Base-by-base conservation (phyloP, 2,113 vertebrate genomes). In the Platysternon megacephalum region DNA sequence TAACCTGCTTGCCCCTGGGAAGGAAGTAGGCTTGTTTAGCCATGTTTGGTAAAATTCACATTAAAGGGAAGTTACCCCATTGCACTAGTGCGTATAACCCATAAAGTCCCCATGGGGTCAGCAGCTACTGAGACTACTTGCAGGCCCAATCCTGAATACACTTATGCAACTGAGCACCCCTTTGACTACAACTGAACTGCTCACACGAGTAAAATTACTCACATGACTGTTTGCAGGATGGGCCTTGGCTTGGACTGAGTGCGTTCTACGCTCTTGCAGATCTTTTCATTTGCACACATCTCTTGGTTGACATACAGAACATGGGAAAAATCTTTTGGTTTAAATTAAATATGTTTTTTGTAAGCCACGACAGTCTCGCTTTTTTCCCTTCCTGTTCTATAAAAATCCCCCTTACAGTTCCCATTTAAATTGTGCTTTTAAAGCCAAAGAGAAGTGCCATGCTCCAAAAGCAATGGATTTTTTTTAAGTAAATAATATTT, bases 1-100 rank as follows among this genome's bases (percentile, higher is more conserved):
- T 94, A 80, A 14, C n/a, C 65, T 89, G 11, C 85, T 84, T 91
- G 51, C 82, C 48, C 81, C 53, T 72, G 85, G 86, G 56, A 93
- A 88, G 51, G 21, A 90, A 91, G 22, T 26, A 82, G 46, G 16
- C 86, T 91, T 4, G 3, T 94, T 94, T 96, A 91, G 85, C 61
- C 32, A 39, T 79, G 55, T 92, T 84, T 58, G 10, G 39, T 91
- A 51, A 90, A 90, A 89, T 94, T 85, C 8, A 14, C 35, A 8
- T 86, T 91, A 76, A 85, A 78, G 48, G 35, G 24, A 44, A 79
- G 68, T 42, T 39, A 88, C 46, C 26, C 79, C 79, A 79, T 16
- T 78, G 74, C 7, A 16, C 46, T 78, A 42, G 56, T 42, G 85
- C 8, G 42, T 92, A 56, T 84, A 80, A 22, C 46, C 86, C 72